These are phyloP conservation scores for Brachionus calyciflorus DNA, from an alignment of 1,140 invertebrate species.

Conservation along the genomic window DNA sequence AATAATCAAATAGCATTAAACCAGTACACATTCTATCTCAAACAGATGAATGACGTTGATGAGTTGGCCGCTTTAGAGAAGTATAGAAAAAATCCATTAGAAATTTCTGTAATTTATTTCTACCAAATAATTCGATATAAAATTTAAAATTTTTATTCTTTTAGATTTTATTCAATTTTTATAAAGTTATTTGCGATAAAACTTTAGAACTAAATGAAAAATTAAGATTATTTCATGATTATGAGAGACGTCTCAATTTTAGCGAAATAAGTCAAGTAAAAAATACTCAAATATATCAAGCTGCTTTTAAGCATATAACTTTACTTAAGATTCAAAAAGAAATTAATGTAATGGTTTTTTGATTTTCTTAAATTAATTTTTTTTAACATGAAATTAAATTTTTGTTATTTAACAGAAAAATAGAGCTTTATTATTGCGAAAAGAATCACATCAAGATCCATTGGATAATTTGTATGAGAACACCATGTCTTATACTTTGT, in stretches of 20 bases:
- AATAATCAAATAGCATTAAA: constrained; percentile 3
- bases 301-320: background rate
- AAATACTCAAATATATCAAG: background rate
- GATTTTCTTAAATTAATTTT: background rate
- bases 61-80: background rate
- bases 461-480: background rate
- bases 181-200: background rate
- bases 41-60: constrained; percentile 14
- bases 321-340: constrained; percentile 32
- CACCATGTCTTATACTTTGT: background rate
- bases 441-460: background rate
- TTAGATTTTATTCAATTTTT: background rate
- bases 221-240: background rate
- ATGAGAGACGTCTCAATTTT: background rate
- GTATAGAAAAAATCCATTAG: background rate
- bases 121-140: background rate
- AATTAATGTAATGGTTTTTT: background rate
- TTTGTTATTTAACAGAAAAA: too few species aligned
- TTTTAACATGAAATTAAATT: background rate
- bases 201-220: background rate
- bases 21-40: constrained; percentile 18
- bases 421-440: background rate
- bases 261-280: constrained; percentile 6
- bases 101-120: background rate
- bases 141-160: background rate